These are phyloP conservation scores for Sphaeramia orbicularis DNA, from an alignment of 2,797 vertebrate species.

Conservation along the genomic window DNA sequence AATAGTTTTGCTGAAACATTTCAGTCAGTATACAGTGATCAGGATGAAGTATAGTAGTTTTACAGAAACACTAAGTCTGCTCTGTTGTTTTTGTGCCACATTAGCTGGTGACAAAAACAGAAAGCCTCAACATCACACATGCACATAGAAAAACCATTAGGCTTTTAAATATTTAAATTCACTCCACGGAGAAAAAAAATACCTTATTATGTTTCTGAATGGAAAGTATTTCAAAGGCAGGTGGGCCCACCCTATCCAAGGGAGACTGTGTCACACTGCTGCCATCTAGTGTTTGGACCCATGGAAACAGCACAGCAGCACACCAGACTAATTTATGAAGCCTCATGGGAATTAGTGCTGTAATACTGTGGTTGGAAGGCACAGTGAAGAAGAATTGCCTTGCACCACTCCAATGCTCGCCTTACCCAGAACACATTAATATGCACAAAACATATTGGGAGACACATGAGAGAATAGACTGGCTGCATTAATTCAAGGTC, in stretches of 20 bases:
- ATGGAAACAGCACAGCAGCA: not conserved
- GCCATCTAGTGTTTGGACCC: slow-evolving; percentile 66
- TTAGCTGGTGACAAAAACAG: not conserved
- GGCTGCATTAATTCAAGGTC: slow-evolving; percentile 24
- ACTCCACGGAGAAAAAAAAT: slow-evolving; percentile 5
- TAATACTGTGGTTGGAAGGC: no score
- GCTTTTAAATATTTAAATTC: slow-evolving; percentile 25
- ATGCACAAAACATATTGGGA: slow-evolving; percentile 6
- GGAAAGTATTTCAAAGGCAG: slow-evolving; percentile 24
- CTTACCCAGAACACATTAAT: slow-evolving; percentile 4
- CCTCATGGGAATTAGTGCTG: no score
- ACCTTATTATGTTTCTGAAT: slow-evolving; percentile 41
- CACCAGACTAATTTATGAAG: no score
- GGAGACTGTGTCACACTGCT: slow-evolving; percentile 47
- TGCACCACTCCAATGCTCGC: not conserved
- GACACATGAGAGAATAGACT: slow-evolving; percentile 1
- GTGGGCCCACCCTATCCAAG: slow-evolving; percentile 47
- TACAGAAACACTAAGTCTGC: not conserved
- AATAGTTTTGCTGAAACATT: slow-evolving; percentile 3
- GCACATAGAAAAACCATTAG: not conserved
- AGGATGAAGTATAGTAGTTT: not conserved
- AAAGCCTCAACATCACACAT: not conserved
- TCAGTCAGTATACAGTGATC: not conserved
- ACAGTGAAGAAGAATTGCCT: no score
- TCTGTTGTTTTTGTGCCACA: not conserved